Percentiles rank a stretch among this genome's conserved stretches.
phyloP scores from a whole-genome alignment of 2,888 invertebrate species.

The Dicranocentrus wangi region DNA sequence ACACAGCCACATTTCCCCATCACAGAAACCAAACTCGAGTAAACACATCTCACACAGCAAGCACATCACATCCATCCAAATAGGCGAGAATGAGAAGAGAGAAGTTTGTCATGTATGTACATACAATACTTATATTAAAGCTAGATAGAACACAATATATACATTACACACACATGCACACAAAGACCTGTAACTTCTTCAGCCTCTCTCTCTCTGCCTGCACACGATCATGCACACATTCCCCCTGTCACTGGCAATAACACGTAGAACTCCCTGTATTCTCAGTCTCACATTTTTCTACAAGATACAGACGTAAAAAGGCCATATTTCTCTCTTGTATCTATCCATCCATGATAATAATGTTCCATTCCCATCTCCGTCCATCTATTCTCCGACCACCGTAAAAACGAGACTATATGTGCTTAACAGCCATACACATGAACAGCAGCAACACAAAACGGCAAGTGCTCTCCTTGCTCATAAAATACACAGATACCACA shows the following conservation, averaged over 20 bases:
- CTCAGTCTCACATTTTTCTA: not conserved
- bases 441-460: too few relatives aligned
- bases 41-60: not conserved
- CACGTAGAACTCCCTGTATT: too few relatives aligned
- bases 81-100: not conserved
- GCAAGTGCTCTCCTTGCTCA: not conserved
- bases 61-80: not conserved
- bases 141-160: too few relatives aligned
- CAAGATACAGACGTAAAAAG: slow-evolving; percentile 15
- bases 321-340: slow-evolving; percentile 25
- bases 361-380: slow-evolving; percentile 37
- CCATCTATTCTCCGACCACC: slow-evolving; percentile 20
- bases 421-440: slow-evolving; percentile 5
- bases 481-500: too few relatives aligned
- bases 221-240: too few relatives aligned
- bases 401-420: slow-evolving; percentile 16
- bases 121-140: too few relatives aligned
- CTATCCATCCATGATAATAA: slow-evolving; percentile 25
- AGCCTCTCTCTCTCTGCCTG: too few relatives aligned
- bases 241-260: not conserved
- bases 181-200: too few relatives aligned
- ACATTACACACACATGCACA: too few relatives aligned
- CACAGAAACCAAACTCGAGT: not conserved
- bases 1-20: too few relatives aligned
- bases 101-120: too few relatives aligned